Conservation (phyloP, 2,797 vertebrate species). For the Podarcis lilfordi region DNA sequence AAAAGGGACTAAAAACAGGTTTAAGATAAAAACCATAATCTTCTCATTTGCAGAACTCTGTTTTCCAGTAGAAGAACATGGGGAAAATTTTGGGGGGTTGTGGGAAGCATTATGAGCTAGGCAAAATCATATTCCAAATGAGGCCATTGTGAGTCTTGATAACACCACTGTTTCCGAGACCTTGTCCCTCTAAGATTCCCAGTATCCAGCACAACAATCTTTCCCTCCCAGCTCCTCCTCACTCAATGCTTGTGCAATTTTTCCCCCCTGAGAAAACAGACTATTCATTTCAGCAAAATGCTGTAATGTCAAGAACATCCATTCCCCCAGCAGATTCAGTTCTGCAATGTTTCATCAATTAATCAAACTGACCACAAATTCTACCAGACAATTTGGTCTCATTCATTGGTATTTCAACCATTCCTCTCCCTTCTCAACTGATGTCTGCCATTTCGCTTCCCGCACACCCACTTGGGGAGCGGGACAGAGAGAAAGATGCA, state of each 20-base stretch:
- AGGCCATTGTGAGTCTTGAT: too few relatives aligned
- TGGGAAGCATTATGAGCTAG: too few relatives aligned
- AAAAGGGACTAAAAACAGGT: neutral
- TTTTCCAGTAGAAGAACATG: too few relatives aligned
- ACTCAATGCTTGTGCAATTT: too few relatives aligned
- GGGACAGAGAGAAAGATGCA: neutral
- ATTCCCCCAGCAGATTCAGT: neutral
- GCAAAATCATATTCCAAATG: too few relatives aligned
- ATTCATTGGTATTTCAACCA: neutral
- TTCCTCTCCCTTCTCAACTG: neutral
- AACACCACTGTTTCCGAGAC: too few relatives aligned
- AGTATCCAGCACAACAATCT: too few relatives aligned
- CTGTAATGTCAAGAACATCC: neutral
- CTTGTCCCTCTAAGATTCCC: too few relatives aligned
- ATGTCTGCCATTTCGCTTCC: neutral
- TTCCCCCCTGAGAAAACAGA: neutral
- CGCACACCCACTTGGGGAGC: neutral
- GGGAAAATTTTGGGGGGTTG: too few relatives aligned
- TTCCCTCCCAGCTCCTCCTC: too few relatives aligned
- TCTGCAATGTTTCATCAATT: neutral
- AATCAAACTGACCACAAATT: neutral
- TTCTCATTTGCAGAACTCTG: neutral
- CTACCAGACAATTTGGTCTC: neutral
- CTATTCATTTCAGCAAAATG: neutral
- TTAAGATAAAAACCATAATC: neutral